Evolutionary conservation across 1,140 invertebrate genomes (phyloP), one percentile per base, ranked within the genome.

Genomic region (Mamestra configurata): DNA sequence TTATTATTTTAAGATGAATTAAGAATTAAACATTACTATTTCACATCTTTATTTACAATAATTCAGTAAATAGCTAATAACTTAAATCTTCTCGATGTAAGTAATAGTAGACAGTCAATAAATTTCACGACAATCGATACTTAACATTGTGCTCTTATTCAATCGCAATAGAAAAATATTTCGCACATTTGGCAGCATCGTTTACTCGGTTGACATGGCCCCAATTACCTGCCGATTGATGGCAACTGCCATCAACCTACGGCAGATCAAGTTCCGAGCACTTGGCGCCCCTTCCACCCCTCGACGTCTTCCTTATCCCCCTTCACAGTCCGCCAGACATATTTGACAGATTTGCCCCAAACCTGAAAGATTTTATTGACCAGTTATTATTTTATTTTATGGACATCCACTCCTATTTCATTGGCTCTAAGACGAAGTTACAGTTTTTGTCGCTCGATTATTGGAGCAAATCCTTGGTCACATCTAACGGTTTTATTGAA

Each of bases 301-400:
- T 82, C 82, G 83, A 88, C 85, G 73, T 88, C 84, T 88, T 82
- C 82, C 86, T 91, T 90, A 90, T 90, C 88, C 90, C 88, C 88
- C 81, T 73, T 78, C 79, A 81, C 73, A 73, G 72, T 79, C 83
- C 84, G 79, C 79, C 85, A 87, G 85, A 88, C 87, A 85, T 87
- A 89, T 92, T 92, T 93, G 93, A 93, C 93, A 93, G 92, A 93
- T 94, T 90, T 88, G 72, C 84, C 80, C 84, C 83, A 79, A 85
- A 83, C 82, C 84, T 87, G 84, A 85, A 91, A 85, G 88, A 86
- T 89, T 93, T 93, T 94, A 94, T 93, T 92, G 91, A 90, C 89
- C 91, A 87, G 88, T 93, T 94, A 94, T 94, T 93, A 93, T 93
- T 94, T 94, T 90, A 93, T 93, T 93, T 94, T 94, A 94, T 93